phyloP scores from a whole-genome alignment of 2,888 invertebrate genomes.

The Gisinianus flammeolus region DNA sequence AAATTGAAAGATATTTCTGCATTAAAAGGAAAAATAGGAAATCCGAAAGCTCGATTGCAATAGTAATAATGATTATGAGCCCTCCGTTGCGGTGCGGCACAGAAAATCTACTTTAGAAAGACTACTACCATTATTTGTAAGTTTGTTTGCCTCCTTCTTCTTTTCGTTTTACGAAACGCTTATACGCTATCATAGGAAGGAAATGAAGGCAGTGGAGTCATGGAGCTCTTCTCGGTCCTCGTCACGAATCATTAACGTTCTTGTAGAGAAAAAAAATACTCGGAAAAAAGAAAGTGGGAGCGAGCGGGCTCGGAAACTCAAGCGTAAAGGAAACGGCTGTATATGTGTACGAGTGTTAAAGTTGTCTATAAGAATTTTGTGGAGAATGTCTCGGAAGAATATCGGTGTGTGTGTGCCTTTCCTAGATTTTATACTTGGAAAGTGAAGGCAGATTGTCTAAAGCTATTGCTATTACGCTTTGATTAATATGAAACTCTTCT shows the following conservation, averaged over 20 bases:
- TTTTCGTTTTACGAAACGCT: neutral
- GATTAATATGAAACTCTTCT: conserved; percentile 36
- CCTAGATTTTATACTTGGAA: conserved; percentile 9
- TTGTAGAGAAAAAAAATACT: conserved; percentile 8
- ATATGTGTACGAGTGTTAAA: conserved; percentile 5
- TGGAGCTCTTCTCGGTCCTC: conserved; percentile 16
- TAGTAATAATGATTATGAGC: no score
- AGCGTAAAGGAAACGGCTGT: neutral
- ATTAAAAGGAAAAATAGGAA: conserved; percentile 8
- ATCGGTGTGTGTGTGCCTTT: neutral
- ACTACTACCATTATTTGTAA: neutral
- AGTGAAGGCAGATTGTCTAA: conserved; percentile 38
- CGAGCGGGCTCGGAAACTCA: neutral
- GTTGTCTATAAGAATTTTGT: conserved; percentile 10
- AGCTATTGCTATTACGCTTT: conserved; percentile 28
- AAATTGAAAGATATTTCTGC: neutral
- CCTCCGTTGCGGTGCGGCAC: neutral
- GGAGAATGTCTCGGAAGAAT: neutral
- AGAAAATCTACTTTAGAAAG: no score
- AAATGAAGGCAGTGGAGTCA: conserved; percentile 4
- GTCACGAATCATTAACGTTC: conserved; percentile 40
- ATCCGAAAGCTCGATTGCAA: conserved; percentile 2
- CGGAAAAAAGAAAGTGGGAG: neutral
- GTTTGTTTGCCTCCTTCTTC: conserved; percentile 3
- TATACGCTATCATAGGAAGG: neutral